Conservation (phyloP, 2,888 invertebrate species). For the Phorcus lineatus region DNA sequence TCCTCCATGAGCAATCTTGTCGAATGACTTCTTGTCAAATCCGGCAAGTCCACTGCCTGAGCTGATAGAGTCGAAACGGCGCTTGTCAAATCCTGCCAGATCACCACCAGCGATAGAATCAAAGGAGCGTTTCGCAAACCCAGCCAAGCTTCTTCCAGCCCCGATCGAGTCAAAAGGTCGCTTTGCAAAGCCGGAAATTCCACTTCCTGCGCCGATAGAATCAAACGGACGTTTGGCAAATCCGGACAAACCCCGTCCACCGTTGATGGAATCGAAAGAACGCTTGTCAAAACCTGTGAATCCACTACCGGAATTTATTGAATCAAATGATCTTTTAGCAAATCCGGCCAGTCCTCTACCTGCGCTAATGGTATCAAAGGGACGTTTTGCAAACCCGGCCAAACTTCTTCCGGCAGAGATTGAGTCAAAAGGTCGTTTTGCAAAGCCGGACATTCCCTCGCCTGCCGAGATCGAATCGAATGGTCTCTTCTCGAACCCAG, state of each 20-base stretch:
- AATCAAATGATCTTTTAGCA: constrained; percentile 28
- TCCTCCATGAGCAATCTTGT: constrained; percentile 33
- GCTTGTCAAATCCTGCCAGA: constrained; percentile 37
- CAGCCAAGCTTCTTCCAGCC: constrained; percentile 31
- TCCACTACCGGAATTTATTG: constrained; percentile 26
- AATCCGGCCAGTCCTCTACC: constrained; percentile 33
- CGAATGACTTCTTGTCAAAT: constrained; percentile 38
- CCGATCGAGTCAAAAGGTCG: constrained; percentile 33
- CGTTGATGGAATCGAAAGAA: constrained; percentile 27
- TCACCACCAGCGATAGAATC: constrained; percentile 34
- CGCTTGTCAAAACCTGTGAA: constrained; percentile 28
- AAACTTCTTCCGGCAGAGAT: not conserved
- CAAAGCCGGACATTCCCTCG: not conserved
- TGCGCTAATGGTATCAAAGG: constrained; percentile 34
- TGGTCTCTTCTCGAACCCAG: not conserved
- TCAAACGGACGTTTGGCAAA: constrained; percentile 39
- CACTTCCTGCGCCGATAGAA: constrained; percentile 31
- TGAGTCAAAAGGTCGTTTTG: constrained; percentile 4
- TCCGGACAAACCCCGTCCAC: constrained; percentile 35
- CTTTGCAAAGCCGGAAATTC: constrained; percentile 38
- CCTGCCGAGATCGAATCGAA: constrained; percentile 4
- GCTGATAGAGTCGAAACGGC: constrained; percentile 35
- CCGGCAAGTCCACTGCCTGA: constrained; percentile 32
- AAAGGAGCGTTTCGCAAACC: constrained; percentile 38
- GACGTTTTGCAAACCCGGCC: not conserved